Conservation (phyloP, 2,888 invertebrate genomes). For the Acrobasis suavella region DNA sequence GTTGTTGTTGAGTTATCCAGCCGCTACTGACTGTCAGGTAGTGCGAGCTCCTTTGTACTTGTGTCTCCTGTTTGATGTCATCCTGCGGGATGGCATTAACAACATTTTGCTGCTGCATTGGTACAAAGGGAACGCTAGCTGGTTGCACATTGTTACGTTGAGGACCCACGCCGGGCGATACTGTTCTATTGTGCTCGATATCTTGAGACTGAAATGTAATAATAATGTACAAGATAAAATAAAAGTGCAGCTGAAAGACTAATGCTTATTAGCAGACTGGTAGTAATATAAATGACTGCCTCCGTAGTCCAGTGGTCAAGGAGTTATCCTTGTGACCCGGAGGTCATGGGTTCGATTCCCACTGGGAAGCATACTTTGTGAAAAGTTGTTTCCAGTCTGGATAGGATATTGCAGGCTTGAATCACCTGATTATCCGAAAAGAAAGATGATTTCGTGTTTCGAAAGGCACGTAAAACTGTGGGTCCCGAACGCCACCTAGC, state of each 20-base stretch:
- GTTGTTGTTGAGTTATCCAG: slow-evolving; percentile 70
- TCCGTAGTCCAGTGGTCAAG: no score
- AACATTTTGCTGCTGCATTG: slow-evolving; percentile 53
- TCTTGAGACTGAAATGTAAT: slow-evolving; percentile 60
- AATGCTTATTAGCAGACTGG: neutral
- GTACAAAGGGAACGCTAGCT: slow-evolving; percentile 42
- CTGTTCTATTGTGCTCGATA: slow-evolving; percentile 55
- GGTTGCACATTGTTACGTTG: slow-evolving; percentile 52
- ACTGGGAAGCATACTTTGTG: no score
- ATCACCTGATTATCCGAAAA: no score
- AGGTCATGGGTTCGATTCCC: no score
- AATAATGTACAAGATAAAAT: neutral
- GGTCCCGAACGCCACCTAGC: no score
- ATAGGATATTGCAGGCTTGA: no score
- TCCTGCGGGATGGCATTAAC: slow-evolving; percentile 50
- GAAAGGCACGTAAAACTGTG: no score
- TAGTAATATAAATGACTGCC: neutral
- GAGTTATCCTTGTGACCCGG: no score
- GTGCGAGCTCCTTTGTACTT: slow-evolving; percentile 68
- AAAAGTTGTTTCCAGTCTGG: no score
- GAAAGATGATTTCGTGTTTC: no score
- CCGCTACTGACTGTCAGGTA: slow-evolving; percentile 76
- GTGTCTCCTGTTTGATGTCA: slow-evolving; percentile 62
- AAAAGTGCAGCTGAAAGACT: neutral
- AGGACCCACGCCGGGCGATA: slow-evolving; percentile 49